phyloP scores from a whole-genome alignment of 2,888 invertebrate species.

The Mythimna pallens region DNA sequence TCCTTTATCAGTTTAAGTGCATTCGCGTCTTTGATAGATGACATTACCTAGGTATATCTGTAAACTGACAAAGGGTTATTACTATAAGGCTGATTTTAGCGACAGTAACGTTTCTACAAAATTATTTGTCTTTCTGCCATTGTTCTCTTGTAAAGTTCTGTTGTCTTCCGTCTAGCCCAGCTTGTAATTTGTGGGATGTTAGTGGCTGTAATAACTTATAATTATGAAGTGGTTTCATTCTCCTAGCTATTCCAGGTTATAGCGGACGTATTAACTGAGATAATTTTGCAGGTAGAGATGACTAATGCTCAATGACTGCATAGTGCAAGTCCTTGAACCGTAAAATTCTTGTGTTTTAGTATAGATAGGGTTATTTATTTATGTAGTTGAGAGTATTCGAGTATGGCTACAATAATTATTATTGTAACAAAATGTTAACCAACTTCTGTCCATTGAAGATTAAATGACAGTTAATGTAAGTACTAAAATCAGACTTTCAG shows the following conservation, averaged over 20 bases:
- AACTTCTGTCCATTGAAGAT: neutral
- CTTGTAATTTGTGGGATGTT: neutral
- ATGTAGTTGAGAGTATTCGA: neutral
- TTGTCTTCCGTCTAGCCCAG: neutral
- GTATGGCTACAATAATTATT: no score
- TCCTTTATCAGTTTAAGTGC: neutral
- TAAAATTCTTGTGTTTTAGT: slow-evolving; percentile 2
- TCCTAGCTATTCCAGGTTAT: slow-evolving; percentile 20
- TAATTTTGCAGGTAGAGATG: slow-evolving; percentile 46
- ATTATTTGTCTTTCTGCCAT: neutral
- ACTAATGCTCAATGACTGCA: slow-evolving; percentile 43
- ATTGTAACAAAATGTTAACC: neutral
- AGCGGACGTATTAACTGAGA: slow-evolving; percentile 44
- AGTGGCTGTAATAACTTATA: slow-evolving; percentile 24
- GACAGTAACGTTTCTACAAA: neutral
- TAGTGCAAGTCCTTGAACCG: slow-evolving; percentile 3
- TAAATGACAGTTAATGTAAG: neutral
- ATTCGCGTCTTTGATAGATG: neutral
- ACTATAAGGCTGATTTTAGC: neutral
- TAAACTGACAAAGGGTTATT: neutral
- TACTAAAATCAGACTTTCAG: neutral
- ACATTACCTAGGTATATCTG: neutral
- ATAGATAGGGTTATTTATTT: neutral
- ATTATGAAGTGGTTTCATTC: slow-evolving; percentile 38
- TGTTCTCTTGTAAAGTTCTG: neutral